Evolutionary conservation across 2,888 invertebrate species (phyloP).

Genomic region (Tuta absoluta): DNA sequence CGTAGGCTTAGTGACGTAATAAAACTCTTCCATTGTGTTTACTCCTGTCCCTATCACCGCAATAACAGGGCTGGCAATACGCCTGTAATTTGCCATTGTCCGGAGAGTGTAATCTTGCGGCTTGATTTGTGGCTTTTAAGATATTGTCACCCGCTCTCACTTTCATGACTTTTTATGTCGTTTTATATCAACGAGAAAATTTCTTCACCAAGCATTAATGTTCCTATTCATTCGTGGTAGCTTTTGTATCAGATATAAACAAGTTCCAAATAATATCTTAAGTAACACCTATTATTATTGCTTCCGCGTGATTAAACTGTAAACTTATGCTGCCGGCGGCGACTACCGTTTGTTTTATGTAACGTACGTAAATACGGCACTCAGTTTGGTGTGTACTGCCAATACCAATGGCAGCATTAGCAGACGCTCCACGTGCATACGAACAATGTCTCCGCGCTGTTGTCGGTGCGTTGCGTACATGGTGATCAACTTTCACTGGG

Average conservation of each 20-base stretch:
- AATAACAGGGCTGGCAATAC: background rate
- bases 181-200: slow-evolving; percentile 1
- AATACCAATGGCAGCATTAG: slow-evolving; percentile 42
- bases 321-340: background rate
- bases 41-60: slow-evolving; percentile 23
- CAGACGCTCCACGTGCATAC: slow-evolving; percentile 50
- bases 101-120: slow-evolving; percentile 39
- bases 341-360: background rate
- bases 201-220: background rate
- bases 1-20: slow-evolving; percentile 72
- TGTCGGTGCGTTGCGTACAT: slow-evolving; percentile 31
- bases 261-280: slow-evolving; percentile 8
- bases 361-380: background rate
- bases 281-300: background rate
- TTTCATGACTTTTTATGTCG: slow-evolving; percentile 22
- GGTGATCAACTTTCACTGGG: slow-evolving; percentile 65
- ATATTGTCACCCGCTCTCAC: slow-evolving; percentile 33
- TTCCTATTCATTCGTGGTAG: slow-evolving; percentile 5
- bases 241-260: background rate
- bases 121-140: slow-evolving; percentile 38
- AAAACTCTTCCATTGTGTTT: slow-evolving; percentile 38
- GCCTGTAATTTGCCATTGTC: slow-evolving; percentile 23
- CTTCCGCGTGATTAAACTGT: background rate
- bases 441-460: slow-evolving; percentile 52
- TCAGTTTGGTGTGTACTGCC: slow-evolving; percentile 22